Base-by-base conservation (phyloP, 1,140 invertebrate species). In the Dendrolimus punctatus region DNA sequence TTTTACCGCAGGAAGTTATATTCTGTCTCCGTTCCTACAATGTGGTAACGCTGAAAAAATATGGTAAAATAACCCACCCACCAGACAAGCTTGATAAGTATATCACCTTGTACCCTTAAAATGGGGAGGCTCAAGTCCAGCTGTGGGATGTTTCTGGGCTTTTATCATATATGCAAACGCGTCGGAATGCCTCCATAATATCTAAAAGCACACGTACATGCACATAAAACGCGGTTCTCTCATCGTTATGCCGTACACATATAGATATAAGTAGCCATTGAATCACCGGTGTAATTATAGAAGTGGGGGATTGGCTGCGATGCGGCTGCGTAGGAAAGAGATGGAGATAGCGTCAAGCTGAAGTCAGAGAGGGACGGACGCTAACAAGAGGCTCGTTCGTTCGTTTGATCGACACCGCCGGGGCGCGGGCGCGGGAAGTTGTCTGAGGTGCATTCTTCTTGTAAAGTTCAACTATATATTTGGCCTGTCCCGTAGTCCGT, bases 251-350 rank as follows among this genome's bases (percentile, higher is more conserved):
- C 75, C 66, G 59, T 71, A 73, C 71, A 68, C 65, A 68, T 75
- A 83, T 76, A 81, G 64, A 73, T 84, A 84, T 83, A 86, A 80
- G 81, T 85, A 80, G 82, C 80, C 75, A 84, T 86, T 86, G 83
- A 86, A 86, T 86, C 80, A 84, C 78, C 79, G 79, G 67, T 76
- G 78, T 86, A 86, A 86, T 86, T 86, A 86, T 86, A 84, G 80
- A 86, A 86, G 83, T 84, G 83, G 83, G 82, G 83, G 83, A 86
- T 84, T 84, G 80, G 83, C 78, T 84, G 80, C 73, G 80, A 76
- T 83, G 82, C 73, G 68, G 80, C 69, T 51, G 72, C 53, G 74
- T 62, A 64, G 48, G 70, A 71, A 49, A 58, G 68, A 69, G 77
- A 80, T 60, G 60, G 64, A 63, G 51, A 66, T 66, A 73, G 55